Evolutionary conservation across 2,113 vertebrate species (phyloP).

Genomic region (Rhinoptilus africanus): DNA sequence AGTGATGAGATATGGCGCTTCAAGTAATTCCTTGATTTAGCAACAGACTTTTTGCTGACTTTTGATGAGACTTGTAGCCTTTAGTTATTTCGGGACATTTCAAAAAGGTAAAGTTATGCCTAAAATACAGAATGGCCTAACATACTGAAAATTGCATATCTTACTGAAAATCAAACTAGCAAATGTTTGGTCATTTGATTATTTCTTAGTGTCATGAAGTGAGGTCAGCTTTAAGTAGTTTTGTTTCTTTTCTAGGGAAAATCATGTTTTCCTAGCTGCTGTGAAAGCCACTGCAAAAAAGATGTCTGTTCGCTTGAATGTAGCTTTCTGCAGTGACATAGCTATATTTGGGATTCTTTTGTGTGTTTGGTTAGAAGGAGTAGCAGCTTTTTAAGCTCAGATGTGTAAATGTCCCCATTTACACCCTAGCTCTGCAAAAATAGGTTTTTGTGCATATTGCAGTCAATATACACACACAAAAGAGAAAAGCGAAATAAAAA

Average conservation of each 20-base stretch:
- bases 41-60: not conserved
- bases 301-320: not conserved
- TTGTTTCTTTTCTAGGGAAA: not conserved
- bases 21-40: not conserved
- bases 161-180: not conserved
- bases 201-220: not conserved
- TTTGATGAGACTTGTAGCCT: not conserved
- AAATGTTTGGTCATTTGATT: not conserved
- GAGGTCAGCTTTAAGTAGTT: not conserved
- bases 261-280: not conserved
- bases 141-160: not conserved
- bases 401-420: conserved; percentile 38
- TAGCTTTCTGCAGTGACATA: not conserved
- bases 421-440: not conserved
- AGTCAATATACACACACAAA: conserved; percentile 12
- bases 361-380: not conserved
- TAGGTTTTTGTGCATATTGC: not conserved
- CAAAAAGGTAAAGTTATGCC: not conserved
- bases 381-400: conserved; percentile 33
- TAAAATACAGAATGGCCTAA: not conserved
- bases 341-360: conserved; percentile 17
- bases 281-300: not conserved
- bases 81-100: not conserved
- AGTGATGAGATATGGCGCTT: not conserved
- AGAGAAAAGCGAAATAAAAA: conserved; percentile 22